Conservation (phyloP, 2,113 vertebrate species). For the Vulpes ferrilata region DNA sequence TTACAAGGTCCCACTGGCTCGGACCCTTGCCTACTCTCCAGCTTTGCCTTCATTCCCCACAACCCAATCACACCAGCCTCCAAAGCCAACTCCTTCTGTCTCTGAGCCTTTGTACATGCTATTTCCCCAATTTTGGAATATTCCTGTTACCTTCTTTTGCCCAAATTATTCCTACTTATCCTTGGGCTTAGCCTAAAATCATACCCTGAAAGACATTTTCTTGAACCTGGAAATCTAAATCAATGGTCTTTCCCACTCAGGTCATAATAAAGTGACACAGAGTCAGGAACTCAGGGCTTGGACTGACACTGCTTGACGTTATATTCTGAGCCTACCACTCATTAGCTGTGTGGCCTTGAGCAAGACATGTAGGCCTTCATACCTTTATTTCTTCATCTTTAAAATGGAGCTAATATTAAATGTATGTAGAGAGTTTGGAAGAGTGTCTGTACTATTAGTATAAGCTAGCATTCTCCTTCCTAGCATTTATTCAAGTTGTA, state of each 20-base stretch:
- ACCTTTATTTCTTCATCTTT: background rate
- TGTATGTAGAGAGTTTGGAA: background rate
- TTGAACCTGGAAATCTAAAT: constrained; percentile 3
- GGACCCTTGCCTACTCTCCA: background rate
- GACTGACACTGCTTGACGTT: background rate
- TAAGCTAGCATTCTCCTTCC: background rate
- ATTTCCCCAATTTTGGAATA: background rate
- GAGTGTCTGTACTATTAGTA: background rate
- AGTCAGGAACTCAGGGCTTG: background rate
- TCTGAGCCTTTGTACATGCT: background rate
- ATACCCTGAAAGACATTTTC: background rate
- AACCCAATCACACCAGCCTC: background rate
- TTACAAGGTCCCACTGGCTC: background rate
- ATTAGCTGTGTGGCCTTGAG: background rate
- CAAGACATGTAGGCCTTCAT: background rate
- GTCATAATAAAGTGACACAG: background rate
- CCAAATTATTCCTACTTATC: background rate
- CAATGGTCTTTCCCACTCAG: background rate
- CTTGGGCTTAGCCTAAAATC: background rate
- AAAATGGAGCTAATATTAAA: background rate
- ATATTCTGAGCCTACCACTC: background rate
- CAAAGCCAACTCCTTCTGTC: background rate
- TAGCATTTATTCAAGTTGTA: background rate
- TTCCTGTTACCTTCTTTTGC: background rate
- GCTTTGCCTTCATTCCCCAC: background rate